These are phyloP conservation scores for Heterochromis multidens DNA, from an alignment of 2,113 vertebrate genomes.

Conservation along the genomic window DNA sequence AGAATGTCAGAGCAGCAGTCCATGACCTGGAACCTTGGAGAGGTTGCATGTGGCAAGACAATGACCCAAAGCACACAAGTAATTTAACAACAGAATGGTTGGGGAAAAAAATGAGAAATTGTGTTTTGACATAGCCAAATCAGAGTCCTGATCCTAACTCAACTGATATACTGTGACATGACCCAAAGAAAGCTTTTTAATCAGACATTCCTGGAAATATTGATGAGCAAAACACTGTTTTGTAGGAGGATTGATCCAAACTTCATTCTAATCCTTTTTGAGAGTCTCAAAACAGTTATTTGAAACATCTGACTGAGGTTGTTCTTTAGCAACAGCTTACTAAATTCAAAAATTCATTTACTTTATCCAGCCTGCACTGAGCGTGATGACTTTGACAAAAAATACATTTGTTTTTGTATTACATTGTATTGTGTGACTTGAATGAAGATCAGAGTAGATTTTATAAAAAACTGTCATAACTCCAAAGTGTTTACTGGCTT, in stretches of 20 bases:
- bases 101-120: not conserved
- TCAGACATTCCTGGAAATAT: not conserved
- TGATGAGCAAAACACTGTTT: not conserved
- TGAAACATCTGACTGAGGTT: not conserved
- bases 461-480: not conserved
- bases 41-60: not conserved
- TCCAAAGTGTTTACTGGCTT: not conserved
- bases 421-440: not conserved
- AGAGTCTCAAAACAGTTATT: not conserved
- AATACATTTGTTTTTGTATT: not conserved
- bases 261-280: not conserved
- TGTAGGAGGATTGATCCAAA: not conserved
- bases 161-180: no score
- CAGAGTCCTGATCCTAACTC: no score
- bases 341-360: not conserved
- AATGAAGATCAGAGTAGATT: not conserved
- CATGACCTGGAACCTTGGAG: no score
- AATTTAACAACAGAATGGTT: not conserved
- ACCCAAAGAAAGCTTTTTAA: not conserved
- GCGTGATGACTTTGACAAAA: not conserved
- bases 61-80: not conserved
- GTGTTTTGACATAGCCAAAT: not conserved
- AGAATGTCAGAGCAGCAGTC: no score
- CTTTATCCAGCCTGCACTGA: not conserved
- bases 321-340: not conserved